Percentiles rank a stretch among this genome's conserved stretches.
Conservation (phyloP, 2,797 vertebrate genomes). For the Cyprinodon diabolis region DNA sequence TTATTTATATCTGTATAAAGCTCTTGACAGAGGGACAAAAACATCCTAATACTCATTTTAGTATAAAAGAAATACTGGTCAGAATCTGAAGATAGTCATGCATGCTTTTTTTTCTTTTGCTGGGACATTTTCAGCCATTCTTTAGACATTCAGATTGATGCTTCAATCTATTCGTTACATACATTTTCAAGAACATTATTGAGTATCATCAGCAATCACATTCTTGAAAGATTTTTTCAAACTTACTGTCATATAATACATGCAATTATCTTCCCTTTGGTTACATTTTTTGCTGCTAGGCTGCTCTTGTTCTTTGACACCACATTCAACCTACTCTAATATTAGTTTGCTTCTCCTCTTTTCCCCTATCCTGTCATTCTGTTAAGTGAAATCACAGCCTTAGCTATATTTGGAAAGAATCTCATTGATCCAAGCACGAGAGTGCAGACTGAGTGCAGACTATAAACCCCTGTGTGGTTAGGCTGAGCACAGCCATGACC, state of each 20-base stretch:
- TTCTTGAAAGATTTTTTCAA: constrained; percentile 63
- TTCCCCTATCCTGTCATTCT: constrained; percentile 16
- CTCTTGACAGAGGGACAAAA: no score
- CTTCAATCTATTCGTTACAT: neutral
- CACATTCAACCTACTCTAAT: constrained; percentile 32
- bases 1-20: no score
- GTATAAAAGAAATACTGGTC: no score
- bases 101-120: neutral
- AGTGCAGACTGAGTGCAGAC: constrained; percentile 80
- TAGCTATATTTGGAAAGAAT: constrained; percentile 76
- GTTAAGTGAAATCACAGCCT: constrained; percentile 41
- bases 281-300: constrained; percentile 13
- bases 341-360: constrained; percentile 25
- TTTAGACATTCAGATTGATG: neutral
- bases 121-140: constrained; percentile 3
- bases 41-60: no score
- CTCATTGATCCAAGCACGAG: constrained; percentile 82
- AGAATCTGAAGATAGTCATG: neutral
- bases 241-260: constrained; percentile 8
- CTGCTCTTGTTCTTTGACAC: constrained; percentile 22
- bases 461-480: constrained; percentile 85
- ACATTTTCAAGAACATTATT: neutral
- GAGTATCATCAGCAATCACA: constrained; percentile 39
- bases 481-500: constrained; percentile 81
- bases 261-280: neutral